phyloP scores from a whole-genome alignment of 2,797 vertebrate genomes.

The Dryobates pubescens region DNA sequence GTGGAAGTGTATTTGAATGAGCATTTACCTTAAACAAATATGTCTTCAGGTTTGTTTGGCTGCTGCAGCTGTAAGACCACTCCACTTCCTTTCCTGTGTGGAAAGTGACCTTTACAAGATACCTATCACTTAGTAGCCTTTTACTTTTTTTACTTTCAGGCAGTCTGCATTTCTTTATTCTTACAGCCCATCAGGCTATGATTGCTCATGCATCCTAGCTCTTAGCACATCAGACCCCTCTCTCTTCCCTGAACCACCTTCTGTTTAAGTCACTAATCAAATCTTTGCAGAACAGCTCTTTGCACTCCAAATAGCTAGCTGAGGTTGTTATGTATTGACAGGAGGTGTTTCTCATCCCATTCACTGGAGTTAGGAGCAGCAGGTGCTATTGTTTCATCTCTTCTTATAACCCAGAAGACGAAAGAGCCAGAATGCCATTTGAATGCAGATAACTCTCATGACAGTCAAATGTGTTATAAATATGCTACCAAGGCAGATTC shows the following conservation, averaged over 20 bases:
- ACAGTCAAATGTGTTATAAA: neutral
- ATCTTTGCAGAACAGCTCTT: neutral
- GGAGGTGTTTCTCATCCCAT: neutral
- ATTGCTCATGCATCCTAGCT: neutral
- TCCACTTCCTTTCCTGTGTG: neutral
- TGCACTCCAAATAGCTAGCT: neutral
- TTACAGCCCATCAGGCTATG: neutral
- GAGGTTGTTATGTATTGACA: neutral
- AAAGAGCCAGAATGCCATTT: neutral
- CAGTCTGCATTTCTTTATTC: neutral
- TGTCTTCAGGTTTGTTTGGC: conserved; percentile 4
- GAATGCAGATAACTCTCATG: neutral
- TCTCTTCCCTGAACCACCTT: neutral
- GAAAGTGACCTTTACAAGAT: neutral
- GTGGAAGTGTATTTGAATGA: neutral
- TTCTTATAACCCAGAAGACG: neutral
- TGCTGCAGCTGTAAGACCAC: neutral
- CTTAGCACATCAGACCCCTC: neutral
- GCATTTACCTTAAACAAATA: neutral
- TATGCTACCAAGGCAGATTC: neutral
- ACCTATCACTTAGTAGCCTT: neutral
- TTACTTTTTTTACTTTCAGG: neutral
- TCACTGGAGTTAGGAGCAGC: neutral
- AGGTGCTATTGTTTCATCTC: neutral
- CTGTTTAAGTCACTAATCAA: neutral